Evolutionary conservation across 2,888 invertebrate genomes (phyloP).

Genomic region (Caenorhabditis sp.): DNA sequence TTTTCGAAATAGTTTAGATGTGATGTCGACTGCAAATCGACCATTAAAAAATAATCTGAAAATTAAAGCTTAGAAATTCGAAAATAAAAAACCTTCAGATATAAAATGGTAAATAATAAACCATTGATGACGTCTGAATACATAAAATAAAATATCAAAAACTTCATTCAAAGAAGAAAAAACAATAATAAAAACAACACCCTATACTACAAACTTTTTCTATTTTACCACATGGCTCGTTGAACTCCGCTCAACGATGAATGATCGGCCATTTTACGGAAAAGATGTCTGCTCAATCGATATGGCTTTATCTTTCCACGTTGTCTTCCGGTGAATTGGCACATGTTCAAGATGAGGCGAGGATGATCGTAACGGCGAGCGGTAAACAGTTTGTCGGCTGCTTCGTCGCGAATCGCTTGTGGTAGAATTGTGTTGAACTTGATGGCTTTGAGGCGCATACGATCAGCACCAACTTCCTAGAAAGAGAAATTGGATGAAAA

Average conservation of each 20-base stretch:
- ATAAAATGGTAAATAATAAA: background rate
- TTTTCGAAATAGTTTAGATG: background rate
- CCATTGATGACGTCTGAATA: too few relatives aligned
- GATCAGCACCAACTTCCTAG: constrained; percentile 77
- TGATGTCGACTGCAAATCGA: background rate
- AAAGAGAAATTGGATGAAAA: constrained; percentile 3
- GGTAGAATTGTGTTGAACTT: constrained; percentile 88
- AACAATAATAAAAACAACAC: constrained; percentile 8
- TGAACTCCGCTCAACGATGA: constrained; percentile 90
- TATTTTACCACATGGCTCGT: constrained; percentile 89
- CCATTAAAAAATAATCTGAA: background rate
- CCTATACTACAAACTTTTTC: background rate
- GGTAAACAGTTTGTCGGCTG: constrained; percentile 70
- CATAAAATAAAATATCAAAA: too few relatives aligned
- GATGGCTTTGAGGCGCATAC: constrained; percentile 84
- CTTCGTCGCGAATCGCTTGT: constrained; percentile 70
- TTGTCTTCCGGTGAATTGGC: constrained; percentile 87
- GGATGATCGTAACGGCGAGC: constrained; percentile 65
- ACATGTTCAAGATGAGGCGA: constrained; percentile 77
- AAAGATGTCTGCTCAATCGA: constrained; percentile 78
- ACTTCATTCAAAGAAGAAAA: constrained; percentile 5
- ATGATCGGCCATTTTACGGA: constrained; percentile 84
- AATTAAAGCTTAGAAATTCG: background rate
- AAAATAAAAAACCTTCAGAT: background rate
- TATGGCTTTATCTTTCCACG: constrained; percentile 81